Conservation (phyloP, 1,140 invertebrate genomes). For the Aethina tumida region DNA sequence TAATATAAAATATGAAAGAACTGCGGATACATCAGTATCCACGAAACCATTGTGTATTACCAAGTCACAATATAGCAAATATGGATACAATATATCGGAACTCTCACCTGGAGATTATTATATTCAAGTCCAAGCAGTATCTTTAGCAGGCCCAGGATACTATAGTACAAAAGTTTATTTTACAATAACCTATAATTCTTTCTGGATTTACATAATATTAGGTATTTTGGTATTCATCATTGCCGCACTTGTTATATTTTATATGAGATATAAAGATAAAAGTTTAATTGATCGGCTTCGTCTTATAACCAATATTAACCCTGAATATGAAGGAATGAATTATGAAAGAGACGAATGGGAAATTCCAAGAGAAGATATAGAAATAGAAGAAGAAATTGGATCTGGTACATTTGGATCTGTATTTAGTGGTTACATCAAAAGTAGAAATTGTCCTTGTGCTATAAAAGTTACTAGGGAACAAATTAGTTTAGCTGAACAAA, state of each 20-base stretch:
- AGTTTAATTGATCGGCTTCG: constrained; percentile 37
- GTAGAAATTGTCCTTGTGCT: constrained; percentile 61
- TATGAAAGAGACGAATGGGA: constrained; percentile 95
- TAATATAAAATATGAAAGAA: constrained; percentile 43
- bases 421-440: constrained; percentile 26
- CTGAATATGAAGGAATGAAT: constrained; percentile 61
- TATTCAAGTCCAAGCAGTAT: constrained; percentile 48
- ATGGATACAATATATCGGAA: constrained; percentile 27
- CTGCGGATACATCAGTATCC: constrained; percentile 19
- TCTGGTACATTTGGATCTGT: constrained; percentile 94
- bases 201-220: constrained; percentile 22
- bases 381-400: constrained; percentile 69
- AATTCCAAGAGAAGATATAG: constrained; percentile 71
- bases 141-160: constrained; percentile 42
- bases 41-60: constrained; percentile 14
- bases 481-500: constrained; percentile 67
- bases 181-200: constrained; percentile 7
- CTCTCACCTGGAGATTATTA: constrained; percentile 55
- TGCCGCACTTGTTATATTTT: constrained; percentile 25
- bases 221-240: constrained; percentile 31
- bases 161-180: constrained; percentile 15
- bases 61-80: constrained; percentile 2
- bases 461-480: constrained; percentile 90
- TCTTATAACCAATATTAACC: constrained; percentile 65
- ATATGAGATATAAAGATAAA: constrained; percentile 17